Conservation (phyloP, 1,140 invertebrate species). For the Caenorhabditis tropicalis region DNA sequence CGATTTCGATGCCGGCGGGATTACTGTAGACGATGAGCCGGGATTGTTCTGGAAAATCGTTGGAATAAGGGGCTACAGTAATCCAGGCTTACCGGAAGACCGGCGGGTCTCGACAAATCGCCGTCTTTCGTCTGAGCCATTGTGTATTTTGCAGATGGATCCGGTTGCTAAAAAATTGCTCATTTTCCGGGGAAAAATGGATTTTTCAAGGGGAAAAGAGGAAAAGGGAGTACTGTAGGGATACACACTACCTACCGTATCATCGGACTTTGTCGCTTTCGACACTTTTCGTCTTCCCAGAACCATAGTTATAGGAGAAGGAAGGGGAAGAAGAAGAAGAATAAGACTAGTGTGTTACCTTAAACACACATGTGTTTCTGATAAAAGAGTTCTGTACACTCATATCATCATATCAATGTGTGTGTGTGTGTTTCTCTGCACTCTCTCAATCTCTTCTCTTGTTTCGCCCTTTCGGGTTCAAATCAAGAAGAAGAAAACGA, state of each 20-base stretch:
- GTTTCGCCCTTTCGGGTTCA: neutral
- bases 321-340: neutral
- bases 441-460: neutral
- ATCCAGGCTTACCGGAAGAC: neutral
- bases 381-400: neutral
- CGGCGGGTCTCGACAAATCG: neutral
- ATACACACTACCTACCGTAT: neutral
- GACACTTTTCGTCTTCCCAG: neutral
- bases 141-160: neutral
- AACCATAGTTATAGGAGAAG: neutral
- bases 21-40: neutral
- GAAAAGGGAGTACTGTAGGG: too few species aligned
- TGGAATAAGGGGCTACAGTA: neutral
- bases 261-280: neutral
- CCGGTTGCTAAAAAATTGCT: neutral
- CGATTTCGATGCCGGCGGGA: neutral
- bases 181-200: neutral
- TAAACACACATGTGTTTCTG: neutral
- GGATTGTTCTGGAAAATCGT: neutral
- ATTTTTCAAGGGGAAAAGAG: too few species aligned
- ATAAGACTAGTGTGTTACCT: neutral
- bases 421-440: neutral
- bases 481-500: neutral
- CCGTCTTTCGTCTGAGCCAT: constrained; percentile 33
- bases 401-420: neutral